Evolutionary conservation across 2,797 vertebrate species (phyloP).

Genomic region (Cryptoprocta ferox): DNA sequence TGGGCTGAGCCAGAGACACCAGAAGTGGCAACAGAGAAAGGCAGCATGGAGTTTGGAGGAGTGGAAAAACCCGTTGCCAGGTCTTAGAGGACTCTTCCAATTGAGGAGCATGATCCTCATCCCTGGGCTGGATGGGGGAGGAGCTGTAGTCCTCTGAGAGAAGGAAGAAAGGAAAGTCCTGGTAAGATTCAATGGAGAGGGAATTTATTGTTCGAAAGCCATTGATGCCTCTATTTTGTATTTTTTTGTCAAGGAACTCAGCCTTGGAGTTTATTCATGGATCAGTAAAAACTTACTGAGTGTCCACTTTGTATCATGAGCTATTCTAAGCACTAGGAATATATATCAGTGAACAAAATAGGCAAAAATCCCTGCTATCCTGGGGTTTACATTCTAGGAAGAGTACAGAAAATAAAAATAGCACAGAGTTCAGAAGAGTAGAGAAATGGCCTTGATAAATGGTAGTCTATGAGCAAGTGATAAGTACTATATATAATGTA

Average conservation of each 20-base stretch:
- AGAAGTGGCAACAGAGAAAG: neutral
- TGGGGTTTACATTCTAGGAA: neutral
- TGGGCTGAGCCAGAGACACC: neutral
- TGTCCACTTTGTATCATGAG: neutral
- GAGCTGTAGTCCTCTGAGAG: neutral
- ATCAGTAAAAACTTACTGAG: neutral
- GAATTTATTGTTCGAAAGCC: neutral
- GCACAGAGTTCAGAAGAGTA: neutral
- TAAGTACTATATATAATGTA: neutral
- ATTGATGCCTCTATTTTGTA: neutral
- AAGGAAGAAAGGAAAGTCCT: neutral
- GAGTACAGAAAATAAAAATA: neutral
- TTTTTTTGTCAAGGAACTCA: neutral
- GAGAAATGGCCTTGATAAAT: neutral
- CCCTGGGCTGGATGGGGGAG: accelerated
- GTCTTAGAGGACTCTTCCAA: neutral
- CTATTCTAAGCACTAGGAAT: neutral
- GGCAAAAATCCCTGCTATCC: neutral
- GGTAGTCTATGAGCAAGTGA: neutral
- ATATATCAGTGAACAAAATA: neutral
- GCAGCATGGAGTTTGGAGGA: neutral
- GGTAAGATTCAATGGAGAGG: neutral
- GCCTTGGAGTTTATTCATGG: neutral
- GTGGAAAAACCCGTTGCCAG: neutral
- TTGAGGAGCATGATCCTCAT: neutral